Base-by-base conservation (phyloP, 2,888 invertebrate species). In the Craniophora ligustri region DNA sequence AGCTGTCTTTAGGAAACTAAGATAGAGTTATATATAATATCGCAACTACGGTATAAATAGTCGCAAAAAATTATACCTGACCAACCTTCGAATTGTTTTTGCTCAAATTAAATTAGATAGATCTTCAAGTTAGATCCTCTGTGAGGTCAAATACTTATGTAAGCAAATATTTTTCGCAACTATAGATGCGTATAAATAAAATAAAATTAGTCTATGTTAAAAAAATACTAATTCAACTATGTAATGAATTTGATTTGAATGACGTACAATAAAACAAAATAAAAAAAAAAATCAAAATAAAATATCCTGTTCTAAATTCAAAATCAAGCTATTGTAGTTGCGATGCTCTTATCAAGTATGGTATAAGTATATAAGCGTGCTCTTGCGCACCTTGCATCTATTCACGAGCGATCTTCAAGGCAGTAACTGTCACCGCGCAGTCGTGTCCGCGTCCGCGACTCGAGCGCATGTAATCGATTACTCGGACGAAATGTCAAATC, bases 281-380 rank as follows among this genome's bases (percentile, higher is more conserved):
- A 3, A 18, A 7, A 3, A 11, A n/a, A 40, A 28, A 40, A 30
- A 0, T 2, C 18, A 19, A 31, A 42, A 18, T n/a, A 28, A 59
- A 59, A 32, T 28, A 40, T 38, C 1, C 18, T 15, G 19, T 44
- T 30, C 16, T 10, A 38, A 28, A 48, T 46, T 26, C 36, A 46
- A 34, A 42, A 26, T 28, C 28, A 30, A 41, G 6, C 40, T 41
- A 45, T 53, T 48, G 39, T 63, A 35, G 6, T 41, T 5, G n/a
- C 18, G 34, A 30, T 70, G 40, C 14, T 67, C 59, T 67, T 67
- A 67, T 67, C 68, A 62, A 49, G 35, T 10, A 40, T 14, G 44
- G 13, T 48, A 23, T 44, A n/a, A 40, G 62, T 72, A 72, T 72
- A 72, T 45, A 73, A 74, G 56, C 59, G 10, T 57, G 62, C 59